Base-by-base conservation (phyloP, 2,113 vertebrate genomes). In the Panthera tigris region DNA sequence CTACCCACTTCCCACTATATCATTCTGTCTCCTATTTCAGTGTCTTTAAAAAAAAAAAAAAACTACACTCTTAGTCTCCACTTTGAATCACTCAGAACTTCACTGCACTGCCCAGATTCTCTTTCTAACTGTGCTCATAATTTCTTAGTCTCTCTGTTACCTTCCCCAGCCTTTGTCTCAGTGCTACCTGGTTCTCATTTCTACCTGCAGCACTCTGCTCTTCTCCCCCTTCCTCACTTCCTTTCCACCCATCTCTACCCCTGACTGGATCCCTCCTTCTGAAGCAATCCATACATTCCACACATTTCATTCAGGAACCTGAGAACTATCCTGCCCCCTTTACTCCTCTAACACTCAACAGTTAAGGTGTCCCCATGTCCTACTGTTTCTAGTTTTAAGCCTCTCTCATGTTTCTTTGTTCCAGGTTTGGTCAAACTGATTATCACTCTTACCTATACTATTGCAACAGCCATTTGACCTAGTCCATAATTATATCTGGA, bases 301-400 rank as follows among this genome's bases (percentile, higher is more conserved):
- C 0, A 0, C 0, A 1, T 63, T 3, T 21, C 39, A 2, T 33
- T 55, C 16, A 66, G n/a, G 36, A 83, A 31, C 1, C 25, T 18
- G 13, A 55, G 29, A 3, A 27, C 41, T 50, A 74, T 27, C 10
- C 31, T 57, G 19, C 11, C 3, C 39, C 9, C 55, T 61, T 55
- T 36, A 12, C 31, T 86, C n/a, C 4, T 61, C 4, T 74, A 76
- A 68, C 4, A 52, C 5, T 78, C 41, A 76, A 48, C 2, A 6
- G 7, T 33, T 21, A 50, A 66, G 27, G 5, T 13, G 23, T 61
- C 78, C 21, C 14, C 27, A 5, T 27, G 33, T 45, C 61, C 15
- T 41, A 0, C 41, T 41, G 4, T 90, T 92, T 48, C 41, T 33
- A 65, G 63, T 74, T 79, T 84, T 36, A 36, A 57, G 13, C 33